Evolutionary conservation across 2,888 invertebrate genomes (phyloP).

Genomic region (Watsonalla cultraria): DNA sequence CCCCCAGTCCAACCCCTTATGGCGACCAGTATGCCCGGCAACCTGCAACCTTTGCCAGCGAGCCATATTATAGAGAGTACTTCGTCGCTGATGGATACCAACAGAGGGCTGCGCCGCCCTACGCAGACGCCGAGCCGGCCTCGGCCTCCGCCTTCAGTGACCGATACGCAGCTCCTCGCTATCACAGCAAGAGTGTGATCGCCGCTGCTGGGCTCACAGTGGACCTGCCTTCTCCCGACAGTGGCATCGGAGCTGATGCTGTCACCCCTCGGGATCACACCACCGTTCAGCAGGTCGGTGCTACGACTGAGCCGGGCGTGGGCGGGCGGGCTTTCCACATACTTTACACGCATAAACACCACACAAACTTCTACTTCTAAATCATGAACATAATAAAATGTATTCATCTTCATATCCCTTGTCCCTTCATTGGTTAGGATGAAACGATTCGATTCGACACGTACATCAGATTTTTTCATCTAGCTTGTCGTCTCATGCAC

Average conservation of each 20-base stretch:
- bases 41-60: constrained; percentile 81
- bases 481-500: neutral
- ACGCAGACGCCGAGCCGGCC: constrained; percentile 77
- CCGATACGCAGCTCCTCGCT: constrained; percentile 83
- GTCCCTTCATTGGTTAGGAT: too few relatives aligned
- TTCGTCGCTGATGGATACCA: constrained; percentile 82
- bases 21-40: constrained; percentile 71
- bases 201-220: constrained; percentile 91
- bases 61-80: constrained; percentile 90
- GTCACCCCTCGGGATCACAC: constrained; percentile 95
- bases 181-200: constrained; percentile 86
- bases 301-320: constrained; percentile 48
- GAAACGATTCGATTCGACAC: too few relatives aligned
- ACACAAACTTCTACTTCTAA: constrained; percentile 20
- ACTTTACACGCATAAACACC: constrained; percentile 17
- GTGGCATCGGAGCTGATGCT: constrained; percentile 96
- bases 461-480: too few relatives aligned
- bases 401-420: too few relatives aligned
- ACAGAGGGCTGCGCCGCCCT: constrained; percentile 78
- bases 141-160: constrained; percentile 83
- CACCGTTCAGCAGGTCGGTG: constrained; percentile 91
- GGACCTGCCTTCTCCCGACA: constrained; percentile 96
- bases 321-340: constrained; percentile 59
- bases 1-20: constrained; percentile 82
- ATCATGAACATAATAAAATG: neutral